A percentile compares a stretch with the other conserved stretches of the same genome.
phyloP scores from a whole-genome alignment of 2,888 invertebrate genomes.

The Scaptomyza reducta region DNA sequence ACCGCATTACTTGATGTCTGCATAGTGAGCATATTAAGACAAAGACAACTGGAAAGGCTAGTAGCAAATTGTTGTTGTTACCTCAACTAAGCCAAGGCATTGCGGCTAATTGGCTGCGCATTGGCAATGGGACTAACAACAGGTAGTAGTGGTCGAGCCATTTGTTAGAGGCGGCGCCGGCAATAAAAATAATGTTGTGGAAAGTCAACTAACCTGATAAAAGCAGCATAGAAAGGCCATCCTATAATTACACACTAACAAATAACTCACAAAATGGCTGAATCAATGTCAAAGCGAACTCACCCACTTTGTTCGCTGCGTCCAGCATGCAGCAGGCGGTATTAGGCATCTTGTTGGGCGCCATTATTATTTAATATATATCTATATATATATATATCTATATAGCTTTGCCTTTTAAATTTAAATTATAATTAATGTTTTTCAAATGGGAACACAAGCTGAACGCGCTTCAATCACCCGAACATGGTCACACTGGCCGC shows the following conservation, averaged over 20 bases:
- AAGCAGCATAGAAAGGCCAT: slow-evolving; percentile 6
- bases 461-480: neutral
- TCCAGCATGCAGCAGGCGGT: neutral
- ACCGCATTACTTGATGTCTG: slow-evolving; percentile 61
- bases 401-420: neutral
- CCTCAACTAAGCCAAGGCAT: slow-evolving; percentile 66
- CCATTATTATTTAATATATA: neutral
- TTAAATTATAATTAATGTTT: neutral
- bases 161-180: slow-evolving; percentile 38
- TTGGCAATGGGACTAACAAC: slow-evolving; percentile 56
- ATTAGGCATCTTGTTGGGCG: neutral
- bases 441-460: neutral
- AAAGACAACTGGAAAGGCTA: slow-evolving; percentile 51
- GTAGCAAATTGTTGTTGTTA: slow-evolving; percentile 63
- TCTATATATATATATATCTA: too few relatives aligned
- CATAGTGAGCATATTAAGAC: slow-evolving; percentile 27
- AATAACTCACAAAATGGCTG: neutral
- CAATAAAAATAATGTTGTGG: slow-evolving; percentile 10
- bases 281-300: slow-evolving; percentile 6
- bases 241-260: slow-evolving; percentile 1
- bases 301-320: neutral
- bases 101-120: slow-evolving; percentile 55
- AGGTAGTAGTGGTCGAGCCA: slow-evolving; percentile 43
- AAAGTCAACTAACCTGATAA: slow-evolving; percentile 24
- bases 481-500: slow-evolving; percentile 18